These are phyloP conservation scores for Phaonia tiefii DNA, from an alignment of 2,888 invertebrate genomes.

Conservation along the genomic window DNA sequence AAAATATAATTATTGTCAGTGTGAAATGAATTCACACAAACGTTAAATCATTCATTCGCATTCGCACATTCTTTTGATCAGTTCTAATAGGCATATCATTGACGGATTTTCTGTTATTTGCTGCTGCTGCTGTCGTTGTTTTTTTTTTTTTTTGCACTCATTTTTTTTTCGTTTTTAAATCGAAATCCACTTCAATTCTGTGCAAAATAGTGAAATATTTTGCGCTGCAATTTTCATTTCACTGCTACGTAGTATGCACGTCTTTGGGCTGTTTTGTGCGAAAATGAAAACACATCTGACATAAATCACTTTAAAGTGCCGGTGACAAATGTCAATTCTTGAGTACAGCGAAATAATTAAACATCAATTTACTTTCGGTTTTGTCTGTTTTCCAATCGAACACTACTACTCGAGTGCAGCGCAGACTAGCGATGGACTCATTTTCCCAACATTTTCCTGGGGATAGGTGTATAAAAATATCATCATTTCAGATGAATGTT, in stretches of 20 bases:
- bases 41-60: not conserved
- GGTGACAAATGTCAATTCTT: constrained; percentile 75
- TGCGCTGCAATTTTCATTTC: constrained; percentile 49
- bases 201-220: constrained; percentile 56
- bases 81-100: constrained; percentile 65
- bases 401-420: too few species aligned
- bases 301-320: constrained; percentile 79
- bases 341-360: constrained; percentile 66
- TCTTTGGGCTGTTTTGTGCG: constrained; percentile 21
- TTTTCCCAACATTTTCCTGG: too few species aligned
- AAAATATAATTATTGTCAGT: constrained; percentile 77
- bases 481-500: too few species aligned
- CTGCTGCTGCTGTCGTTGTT: constrained; percentile 15
- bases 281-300: constrained; percentile 64
- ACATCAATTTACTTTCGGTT: constrained; percentile 65
- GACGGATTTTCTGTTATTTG: constrained; percentile 44
- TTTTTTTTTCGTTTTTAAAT: too few species aligned
- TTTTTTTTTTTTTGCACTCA: too few species aligned
- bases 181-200: constrained; percentile 25
- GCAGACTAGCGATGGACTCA: too few species aligned
- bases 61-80: constrained; percentile 27
- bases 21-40: constrained; percentile 52
- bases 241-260: too few species aligned
- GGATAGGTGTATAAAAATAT: too few species aligned
- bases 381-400: constrained; percentile 26